Evolutionary conservation across 2,113 vertebrate species (phyloP).

Genomic region (Baryphthengus martii): DNA sequence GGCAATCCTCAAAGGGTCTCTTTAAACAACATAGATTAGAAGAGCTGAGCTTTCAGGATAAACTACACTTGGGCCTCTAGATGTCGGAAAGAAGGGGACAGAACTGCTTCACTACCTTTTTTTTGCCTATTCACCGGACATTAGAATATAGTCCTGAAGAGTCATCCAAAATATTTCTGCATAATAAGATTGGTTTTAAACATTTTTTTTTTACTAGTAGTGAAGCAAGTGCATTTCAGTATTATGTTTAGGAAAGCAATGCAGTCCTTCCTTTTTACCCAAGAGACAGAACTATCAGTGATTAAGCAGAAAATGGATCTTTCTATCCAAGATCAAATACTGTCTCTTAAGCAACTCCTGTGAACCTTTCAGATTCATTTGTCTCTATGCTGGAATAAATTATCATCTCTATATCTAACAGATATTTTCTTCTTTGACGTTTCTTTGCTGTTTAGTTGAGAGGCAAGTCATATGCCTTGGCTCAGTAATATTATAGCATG

Average conservation of each 20-base stretch:
- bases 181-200: not conserved
- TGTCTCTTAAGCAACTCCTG: not conserved
- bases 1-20: not conserved
- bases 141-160: not conserved
- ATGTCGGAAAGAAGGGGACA: not conserved
- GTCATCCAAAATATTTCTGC: not conserved
- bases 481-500: not conserved
- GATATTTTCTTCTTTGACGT: not conserved
- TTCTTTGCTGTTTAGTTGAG: not conserved
- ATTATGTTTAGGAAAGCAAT: not conserved
- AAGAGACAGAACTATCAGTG: not conserved
- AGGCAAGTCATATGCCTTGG: not conserved
- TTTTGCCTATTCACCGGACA: not conserved
- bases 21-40: not conserved
- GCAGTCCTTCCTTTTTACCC: not conserved
- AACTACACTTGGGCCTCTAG: not conserved
- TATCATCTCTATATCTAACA: not conserved
- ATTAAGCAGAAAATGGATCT: not conserved
- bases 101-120: not conserved
- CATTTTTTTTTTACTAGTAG: no score
- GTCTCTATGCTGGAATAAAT: not conserved
- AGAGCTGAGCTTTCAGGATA: not conserved
- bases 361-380: not conserved
- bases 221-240: not conserved
- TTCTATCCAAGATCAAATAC: not conserved